phyloP scores from a whole-genome alignment of 2,888 invertebrate species.

The Parelbella ahira region DNA sequence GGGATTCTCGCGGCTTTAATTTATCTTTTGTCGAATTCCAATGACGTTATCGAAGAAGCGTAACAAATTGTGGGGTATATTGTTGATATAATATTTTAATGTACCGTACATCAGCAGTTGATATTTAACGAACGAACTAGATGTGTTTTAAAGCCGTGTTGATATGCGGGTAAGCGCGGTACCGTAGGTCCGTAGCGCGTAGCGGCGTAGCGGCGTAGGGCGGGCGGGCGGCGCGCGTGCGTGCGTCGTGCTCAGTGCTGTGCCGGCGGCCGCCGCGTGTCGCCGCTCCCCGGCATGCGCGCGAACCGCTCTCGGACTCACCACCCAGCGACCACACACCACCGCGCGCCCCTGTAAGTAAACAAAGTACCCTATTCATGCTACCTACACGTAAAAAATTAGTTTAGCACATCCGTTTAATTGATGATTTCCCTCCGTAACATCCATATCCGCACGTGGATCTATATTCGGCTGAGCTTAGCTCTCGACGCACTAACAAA shows the following conservation, averaged over 20 bases:
- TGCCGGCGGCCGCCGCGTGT: constrained; percentile 68
- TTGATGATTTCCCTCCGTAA: constrained; percentile 38
- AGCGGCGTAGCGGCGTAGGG: constrained; percentile 42
- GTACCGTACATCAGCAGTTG: too few relatives aligned
- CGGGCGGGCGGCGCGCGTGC: constrained; percentile 44
- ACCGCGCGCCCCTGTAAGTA: constrained; percentile 78
- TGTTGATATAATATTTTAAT: too few relatives aligned
- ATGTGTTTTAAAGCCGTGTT: constrained; percentile 35
- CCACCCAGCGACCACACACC: constrained; percentile 44
- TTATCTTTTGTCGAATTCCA: too few relatives aligned
- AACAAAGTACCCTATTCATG: constrained; percentile 17
- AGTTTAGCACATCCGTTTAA: background rate
- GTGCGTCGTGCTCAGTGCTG: constrained; percentile 56
- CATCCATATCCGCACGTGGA: constrained; percentile 66
- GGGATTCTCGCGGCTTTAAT: too few relatives aligned
- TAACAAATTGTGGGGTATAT: too few relatives aligned
- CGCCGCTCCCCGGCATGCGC: constrained; percentile 63
- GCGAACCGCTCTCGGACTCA: constrained; percentile 38
- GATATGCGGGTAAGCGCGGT: constrained; percentile 36
- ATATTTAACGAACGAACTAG: constrained; percentile 14
- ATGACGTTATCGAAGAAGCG: too few relatives aligned
- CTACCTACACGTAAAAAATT: background rate
- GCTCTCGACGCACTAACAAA: constrained; percentile 66
- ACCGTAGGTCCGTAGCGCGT: constrained; percentile 52
- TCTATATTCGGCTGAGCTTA: constrained; percentile 50